Conservation (phyloP, 2,888 invertebrate species). For the Chromoteleia sp. region DNA sequence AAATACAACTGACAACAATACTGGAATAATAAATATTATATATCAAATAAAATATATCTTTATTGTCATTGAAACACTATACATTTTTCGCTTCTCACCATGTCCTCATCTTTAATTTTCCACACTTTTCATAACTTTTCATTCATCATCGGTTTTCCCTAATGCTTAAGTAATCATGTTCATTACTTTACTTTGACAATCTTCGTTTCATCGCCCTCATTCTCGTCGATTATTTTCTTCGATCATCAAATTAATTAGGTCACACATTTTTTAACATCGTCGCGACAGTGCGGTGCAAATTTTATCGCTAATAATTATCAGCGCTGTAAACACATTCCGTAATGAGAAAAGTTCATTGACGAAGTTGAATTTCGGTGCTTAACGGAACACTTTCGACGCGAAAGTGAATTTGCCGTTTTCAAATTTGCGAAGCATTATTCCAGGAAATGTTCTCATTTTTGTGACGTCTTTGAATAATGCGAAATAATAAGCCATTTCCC, state of each 20-base stretch:
- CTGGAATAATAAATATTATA: no score
- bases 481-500: conserved; percentile 3
- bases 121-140: no score
- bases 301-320: conserved; percentile 53
- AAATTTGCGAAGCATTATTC: conserved; percentile 8
- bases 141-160: no score
- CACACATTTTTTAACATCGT: conserved; percentile 2
- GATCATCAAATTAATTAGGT: conserved; percentile 36
- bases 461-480: conserved; percentile 15
- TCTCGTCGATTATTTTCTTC: not conserved
- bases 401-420: conserved; percentile 24
- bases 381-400: conserved; percentile 28
- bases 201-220: no score
- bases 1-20: no score
- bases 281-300: conserved; percentile 34
- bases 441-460: conserved; percentile 7
- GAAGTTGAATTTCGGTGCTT: conserved; percentile 41
- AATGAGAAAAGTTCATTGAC: conserved; percentile 52
- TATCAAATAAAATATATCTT: no score
- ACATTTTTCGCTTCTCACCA: no score
- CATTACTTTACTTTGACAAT: no score
- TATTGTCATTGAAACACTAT: no score
- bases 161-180: not conserved
- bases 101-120: no score
- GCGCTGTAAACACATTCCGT: conserved; percentile 46